phyloP scores from a whole-genome alignment of 37 sponge, comb jelly and placozoan species.

The Hexactinellida sp. region DNA sequence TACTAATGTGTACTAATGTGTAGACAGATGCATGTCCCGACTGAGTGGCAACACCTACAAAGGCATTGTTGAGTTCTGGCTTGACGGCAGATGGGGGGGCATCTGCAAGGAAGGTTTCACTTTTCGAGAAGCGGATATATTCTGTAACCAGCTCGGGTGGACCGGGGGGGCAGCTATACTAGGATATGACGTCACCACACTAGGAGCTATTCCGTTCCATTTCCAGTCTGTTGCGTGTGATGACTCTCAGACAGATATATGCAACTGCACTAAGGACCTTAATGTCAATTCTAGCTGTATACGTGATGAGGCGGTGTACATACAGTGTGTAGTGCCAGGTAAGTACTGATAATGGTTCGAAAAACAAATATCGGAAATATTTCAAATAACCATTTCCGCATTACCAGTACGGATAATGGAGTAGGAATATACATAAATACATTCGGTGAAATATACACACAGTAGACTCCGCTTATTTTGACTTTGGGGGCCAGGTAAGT shows the following conservation, averaged over 20 bases:
- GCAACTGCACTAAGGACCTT: not conserved
- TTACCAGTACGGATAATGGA: too few relatives aligned
- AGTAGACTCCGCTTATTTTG: too few relatives aligned
- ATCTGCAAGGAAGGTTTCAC: conserved; percentile 18
- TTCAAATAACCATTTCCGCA: too few relatives aligned
- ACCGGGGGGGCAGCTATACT: not conserved
- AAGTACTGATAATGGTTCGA: too few relatives aligned
- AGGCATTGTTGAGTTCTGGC: conserved; percentile 23
- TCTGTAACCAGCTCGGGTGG: conserved; percentile 29
- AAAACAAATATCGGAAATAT: too few relatives aligned
- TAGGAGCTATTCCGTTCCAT: not conserved
- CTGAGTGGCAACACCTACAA: not conserved
- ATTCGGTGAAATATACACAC: too few relatives aligned
- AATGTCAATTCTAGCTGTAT: not conserved
- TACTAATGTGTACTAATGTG: too few relatives aligned
- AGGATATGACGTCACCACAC: not conserved
- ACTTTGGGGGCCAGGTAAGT: too few relatives aligned
- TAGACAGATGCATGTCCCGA: not conserved
- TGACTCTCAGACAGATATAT: not conserved
- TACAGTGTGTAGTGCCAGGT: not conserved
- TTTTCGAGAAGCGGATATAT: not conserved
- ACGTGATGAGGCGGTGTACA: not conserved
- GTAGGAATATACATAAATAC: too few relatives aligned
- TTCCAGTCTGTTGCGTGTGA: not conserved
- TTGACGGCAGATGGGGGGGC: conserved; percentile 23